A percentile compares a stretch with the other conserved stretches of the same genome.
Conservation (phyloP, 2,797 vertebrate genomes). For the Halcyon smyrnensis region DNA sequence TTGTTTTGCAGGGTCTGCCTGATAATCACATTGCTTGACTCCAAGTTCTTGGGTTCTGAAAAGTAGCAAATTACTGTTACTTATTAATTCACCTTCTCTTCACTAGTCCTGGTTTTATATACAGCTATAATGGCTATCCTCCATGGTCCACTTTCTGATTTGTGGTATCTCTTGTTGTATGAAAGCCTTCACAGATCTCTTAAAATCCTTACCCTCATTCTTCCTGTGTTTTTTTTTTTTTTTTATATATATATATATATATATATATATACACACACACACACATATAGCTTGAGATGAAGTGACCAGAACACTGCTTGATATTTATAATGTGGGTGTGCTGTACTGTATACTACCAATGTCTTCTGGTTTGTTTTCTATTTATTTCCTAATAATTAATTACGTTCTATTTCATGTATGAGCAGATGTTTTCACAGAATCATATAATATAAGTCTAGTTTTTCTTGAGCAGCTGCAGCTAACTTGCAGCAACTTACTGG, state of each 20-base stretch:
- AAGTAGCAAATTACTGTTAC: not conserved
- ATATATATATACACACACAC: not conserved
- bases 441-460: not conserved
- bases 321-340: not conserved
- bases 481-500: not conserved
- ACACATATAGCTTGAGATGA: not conserved
- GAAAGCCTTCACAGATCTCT: not conserved
- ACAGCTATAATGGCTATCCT: not conserved
- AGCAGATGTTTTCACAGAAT: not conserved
- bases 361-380: not conserved
- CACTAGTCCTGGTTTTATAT: not conserved
- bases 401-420: not conserved
- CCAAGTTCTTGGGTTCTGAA: not conserved
- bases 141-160: not conserved
- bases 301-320: not conserved
- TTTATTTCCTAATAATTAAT: not conserved
- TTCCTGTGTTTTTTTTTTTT: not conserved
- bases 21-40: not conserved
- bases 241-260: not conserved
- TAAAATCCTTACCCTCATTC: not conserved
- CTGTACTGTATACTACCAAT: not conserved
- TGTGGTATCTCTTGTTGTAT: not conserved
- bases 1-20: not conserved
- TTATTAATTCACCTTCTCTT: not conserved
- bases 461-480: not conserved